phyloP scores from a whole-genome alignment of 2,888 invertebrate genomes.

The Drosophila testacea region DNA sequence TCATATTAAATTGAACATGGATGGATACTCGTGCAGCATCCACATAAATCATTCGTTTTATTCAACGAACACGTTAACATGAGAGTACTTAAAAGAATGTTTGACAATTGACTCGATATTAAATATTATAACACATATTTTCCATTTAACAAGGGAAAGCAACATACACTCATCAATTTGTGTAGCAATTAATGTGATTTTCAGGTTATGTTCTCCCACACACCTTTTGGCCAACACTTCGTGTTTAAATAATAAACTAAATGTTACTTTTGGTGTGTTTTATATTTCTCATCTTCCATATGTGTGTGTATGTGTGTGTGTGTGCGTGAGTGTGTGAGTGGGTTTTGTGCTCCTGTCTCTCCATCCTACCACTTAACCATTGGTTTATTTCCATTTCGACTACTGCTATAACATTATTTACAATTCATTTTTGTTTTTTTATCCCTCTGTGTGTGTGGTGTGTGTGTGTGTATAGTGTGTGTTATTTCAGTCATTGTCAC shows the following conservation, averaged over 20 bases:
- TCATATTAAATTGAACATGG: slow-evolving; percentile 14
- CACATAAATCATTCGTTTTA: slow-evolving; percentile 10
- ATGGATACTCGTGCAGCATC: slow-evolving; percentile 1
- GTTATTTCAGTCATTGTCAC: slow-evolving; percentile 43
- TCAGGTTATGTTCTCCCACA: slow-evolving; percentile 19
- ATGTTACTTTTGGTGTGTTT: slow-evolving; percentile 28
- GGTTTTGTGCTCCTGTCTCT: slow-evolving; percentile 5
- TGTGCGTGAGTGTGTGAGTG: slow-evolving; percentile 16
- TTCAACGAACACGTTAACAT: slow-evolving; percentile 13
- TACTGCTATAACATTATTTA: slow-evolving; percentile 58
- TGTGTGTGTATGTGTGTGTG: slow-evolving; percentile 10
- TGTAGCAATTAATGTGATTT: slow-evolving; percentile 29
- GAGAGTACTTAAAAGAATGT: slow-evolving; percentile 1
- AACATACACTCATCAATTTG: slow-evolving; percentile 1
- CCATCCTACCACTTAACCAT: slow-evolving; percentile 10
- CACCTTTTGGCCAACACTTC: slow-evolving; percentile 22
- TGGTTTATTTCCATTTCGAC: slow-evolving; percentile 47
- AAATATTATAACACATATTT: slow-evolving; percentile 5
- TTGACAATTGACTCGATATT: slow-evolving; percentile 8
- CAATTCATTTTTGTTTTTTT: slow-evolving; percentile 22
- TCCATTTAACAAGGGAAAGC: slow-evolving; percentile 14
- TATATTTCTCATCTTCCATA: slow-evolving; percentile 10
- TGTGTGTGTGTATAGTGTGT: slow-evolving; percentile 17
- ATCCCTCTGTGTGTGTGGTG: neutral
- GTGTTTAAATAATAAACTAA: slow-evolving; percentile 21